Conservation (phyloP, 2,888 invertebrate genomes). For the Tridacna gigas region DNA sequence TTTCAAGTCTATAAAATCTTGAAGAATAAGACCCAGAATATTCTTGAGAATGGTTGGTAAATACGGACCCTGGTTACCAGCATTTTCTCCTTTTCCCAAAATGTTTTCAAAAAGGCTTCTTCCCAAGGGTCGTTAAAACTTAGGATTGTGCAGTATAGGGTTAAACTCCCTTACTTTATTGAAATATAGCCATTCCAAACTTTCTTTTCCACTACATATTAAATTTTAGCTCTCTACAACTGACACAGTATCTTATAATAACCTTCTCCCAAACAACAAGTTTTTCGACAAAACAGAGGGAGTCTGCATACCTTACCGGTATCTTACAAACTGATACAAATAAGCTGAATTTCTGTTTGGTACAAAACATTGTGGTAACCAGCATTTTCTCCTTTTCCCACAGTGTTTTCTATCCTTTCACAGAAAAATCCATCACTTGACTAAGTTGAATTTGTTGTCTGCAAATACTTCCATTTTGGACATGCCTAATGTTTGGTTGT, state of each 20-base stretch:
- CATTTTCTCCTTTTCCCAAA: background rate
- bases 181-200: background rate
- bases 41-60: too few species aligned
- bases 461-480: too few species aligned
- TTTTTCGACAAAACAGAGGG: too few species aligned
- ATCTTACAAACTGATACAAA: too few species aligned
- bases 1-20: too few species aligned
- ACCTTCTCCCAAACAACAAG: background rate
- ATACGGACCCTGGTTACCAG: too few species aligned
- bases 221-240: background rate
- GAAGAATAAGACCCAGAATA: too few species aligned
- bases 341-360: too few species aligned
- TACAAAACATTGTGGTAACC: background rate
- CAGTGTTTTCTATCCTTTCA: background rate
- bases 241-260: background rate
- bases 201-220: background rate
- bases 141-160: too few species aligned
- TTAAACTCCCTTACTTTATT: background rate
- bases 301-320: too few species aligned
- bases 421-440: too few species aligned
- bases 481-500: background rate
- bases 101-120: background rate
- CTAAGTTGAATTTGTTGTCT: too few species aligned
- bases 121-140: background rate
- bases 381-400: slow-evolving; percentile 9